Evolutionary conservation across 64 coral and sea anemone genomes (phyloP).

Genomic region (Montipora cactus): DNA sequence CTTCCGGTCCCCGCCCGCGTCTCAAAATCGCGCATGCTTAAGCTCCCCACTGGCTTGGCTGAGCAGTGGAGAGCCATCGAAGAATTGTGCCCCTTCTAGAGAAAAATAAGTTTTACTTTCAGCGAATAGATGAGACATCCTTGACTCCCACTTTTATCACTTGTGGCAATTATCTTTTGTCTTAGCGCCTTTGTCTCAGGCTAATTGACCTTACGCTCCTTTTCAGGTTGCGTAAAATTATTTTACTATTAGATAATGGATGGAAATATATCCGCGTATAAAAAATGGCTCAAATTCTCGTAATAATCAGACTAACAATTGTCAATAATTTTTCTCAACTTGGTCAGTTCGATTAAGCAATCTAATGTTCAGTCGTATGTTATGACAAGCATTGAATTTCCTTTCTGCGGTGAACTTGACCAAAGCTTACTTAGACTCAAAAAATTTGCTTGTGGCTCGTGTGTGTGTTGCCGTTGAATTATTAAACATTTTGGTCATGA

Average conservation of each 20-base stretch:
- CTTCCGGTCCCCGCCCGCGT: too few relatives aligned
- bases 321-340: too few relatives aligned
- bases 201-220: background rate
- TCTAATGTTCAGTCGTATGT: background rate
- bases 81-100: too few relatives aligned
- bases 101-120: too few relatives aligned
- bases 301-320: too few relatives aligned
- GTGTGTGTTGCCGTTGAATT: constrained; percentile 28
- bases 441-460: constrained; percentile 53
- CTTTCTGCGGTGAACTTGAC: background rate
- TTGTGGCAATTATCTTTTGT: background rate
- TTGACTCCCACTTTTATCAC: background rate
- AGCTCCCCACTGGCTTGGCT: too few relatives aligned
- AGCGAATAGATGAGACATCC: too few relatives aligned
- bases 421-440: constrained; percentile 20
- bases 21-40: too few relatives aligned
- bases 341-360: background rate
- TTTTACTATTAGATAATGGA: constrained; percentile 7
- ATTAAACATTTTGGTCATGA: background rate
- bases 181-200: background rate
- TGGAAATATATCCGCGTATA: background rate
- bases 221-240: constrained; percentile 17
- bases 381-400: background rate
- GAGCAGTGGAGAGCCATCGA: too few relatives aligned
- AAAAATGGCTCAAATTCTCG: background rate